These are phyloP conservation scores for Bolinopsis microptera DNA, from an alignment of 37 sponge, comb jelly and placozoan genomes.

Conservation along the genomic window DNA sequence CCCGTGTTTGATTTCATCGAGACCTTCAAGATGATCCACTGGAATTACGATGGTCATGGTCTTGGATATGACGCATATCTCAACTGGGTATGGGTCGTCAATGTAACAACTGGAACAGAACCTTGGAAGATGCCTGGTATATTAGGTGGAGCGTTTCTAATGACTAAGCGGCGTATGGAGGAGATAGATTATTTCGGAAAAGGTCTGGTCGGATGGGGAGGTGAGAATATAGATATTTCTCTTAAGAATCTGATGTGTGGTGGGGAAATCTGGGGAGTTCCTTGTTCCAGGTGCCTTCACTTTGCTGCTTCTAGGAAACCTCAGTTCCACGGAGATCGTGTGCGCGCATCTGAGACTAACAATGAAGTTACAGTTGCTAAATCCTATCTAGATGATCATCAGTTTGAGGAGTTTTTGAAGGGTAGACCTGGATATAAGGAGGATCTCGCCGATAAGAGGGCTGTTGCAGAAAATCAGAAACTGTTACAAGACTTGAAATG, in stretches of 20 bases:
- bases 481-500: background rate
- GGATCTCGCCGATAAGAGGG: background rate
- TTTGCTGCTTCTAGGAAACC: background rate
- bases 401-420: background rate
- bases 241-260: slow-evolving; percentile 7
- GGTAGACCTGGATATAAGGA: background rate
- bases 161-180: background rate
- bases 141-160: background rate
- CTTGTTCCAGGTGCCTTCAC: slow-evolving; percentile 37
- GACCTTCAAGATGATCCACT: background rate
- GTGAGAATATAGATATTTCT: slow-evolving; percentile 29
- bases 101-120: background rate
- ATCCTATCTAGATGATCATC: background rate
- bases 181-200: slow-evolving; percentile 1
- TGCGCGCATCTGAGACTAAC: background rate
- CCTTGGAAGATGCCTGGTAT: background rate
- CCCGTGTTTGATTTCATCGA: background rate
- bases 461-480: background rate
- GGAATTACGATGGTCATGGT: slow-evolving; percentile 18
- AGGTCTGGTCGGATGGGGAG: slow-evolving; percentile 20
- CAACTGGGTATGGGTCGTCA: background rate
- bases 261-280: background rate
- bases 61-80: background rate
- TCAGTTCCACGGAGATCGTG: background rate
- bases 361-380: background rate